A percentile compares a stretch with the other conserved stretches of the same genome.
These are phyloP conservation scores for Amblyjoppa fuscipennis DNA, from an alignment of 2,888 invertebrate genomes.

Conservation along the genomic window DNA sequence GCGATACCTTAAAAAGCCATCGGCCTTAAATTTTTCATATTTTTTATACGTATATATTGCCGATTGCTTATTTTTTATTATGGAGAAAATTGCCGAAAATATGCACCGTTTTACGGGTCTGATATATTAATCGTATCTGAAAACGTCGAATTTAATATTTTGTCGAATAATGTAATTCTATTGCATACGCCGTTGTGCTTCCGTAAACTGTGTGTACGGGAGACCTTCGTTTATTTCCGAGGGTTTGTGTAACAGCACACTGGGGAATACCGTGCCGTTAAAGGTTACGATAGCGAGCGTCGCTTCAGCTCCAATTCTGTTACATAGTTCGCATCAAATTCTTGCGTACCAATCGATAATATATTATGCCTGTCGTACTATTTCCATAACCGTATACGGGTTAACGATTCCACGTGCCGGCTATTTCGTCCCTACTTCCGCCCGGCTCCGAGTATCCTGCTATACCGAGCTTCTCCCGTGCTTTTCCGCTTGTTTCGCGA, in stretches of 20 bases:
- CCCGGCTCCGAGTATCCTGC: too few relatives aligned
- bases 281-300: not conserved
- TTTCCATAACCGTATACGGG: not conserved
- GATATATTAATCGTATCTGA: not conserved
- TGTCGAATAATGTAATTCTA: not conserved
- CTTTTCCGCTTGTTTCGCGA: not conserved
- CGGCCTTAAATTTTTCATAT: not conserved
- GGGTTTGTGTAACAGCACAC: not conserved
- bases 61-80: too few relatives aligned
- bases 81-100: too few relatives aligned
- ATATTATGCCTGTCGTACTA: not conserved
- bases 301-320: not conserved
- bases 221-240: not conserved
- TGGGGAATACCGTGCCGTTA: not conserved
- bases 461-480: too few relatives aligned
- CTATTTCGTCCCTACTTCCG: not conserved
- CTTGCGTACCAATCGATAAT: conserved; percentile 22
- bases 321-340: not conserved
- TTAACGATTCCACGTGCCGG: conserved; percentile 11
- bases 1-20: not conserved
- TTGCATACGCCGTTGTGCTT: not conserved
- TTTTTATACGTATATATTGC: not conserved
- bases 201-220: not conserved
- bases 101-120: too few relatives aligned
- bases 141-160: not conserved